Evolutionary conservation across 2,797 vertebrate genomes (phyloP), one percentile per base, ranked within the genome.

Genomic region (Rhinogobio ventralis): DNA sequence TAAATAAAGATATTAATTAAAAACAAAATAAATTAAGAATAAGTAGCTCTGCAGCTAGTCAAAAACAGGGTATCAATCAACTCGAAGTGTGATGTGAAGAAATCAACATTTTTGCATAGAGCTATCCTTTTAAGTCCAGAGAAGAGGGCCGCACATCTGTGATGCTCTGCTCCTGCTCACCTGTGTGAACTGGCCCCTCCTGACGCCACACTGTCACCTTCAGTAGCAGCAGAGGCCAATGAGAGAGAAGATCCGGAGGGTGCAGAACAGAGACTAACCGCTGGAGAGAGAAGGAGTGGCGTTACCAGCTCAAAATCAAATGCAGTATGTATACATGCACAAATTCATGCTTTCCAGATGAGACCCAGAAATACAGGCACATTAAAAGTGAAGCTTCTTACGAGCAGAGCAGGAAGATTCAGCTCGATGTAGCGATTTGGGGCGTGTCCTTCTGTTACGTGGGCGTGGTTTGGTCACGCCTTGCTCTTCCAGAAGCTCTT

Each of bases 211-310:
- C 96, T 96, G 81, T 96, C 96, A 0, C 95, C 94, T 75, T 97
- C 96, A 0, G 96, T 96, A 6, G 95, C 96, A 91, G 96, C 89
- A 53, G 96, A 97, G 5, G 96, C 96, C 92, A 97, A 88, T 36
- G 96, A 97, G 8, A 96, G 93, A 68, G 95, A 96, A 80, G 96
- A 97, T 57, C 96, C 96, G 6, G 95, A 96, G 77, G 96, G 95
- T 39, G 95, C 95, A 30, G 92, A 94, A 92, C 95, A 96, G 86
- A 97, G 75, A 79, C 95, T 94, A 78, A 96, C 94, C 69, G 96
- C 96, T 97, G 10, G 23, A 69, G 64, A 71, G 8, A 81, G 28
- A 69, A 23, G 39, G 6, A 62, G 49, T 64, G 66, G 62, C 2
- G 25, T 10, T 14, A 73, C 9, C 2, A 11, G 14, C 14, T 49